Base-by-base conservation (phyloP, 2,888 invertebrate species). In the Thymelicus acteon region DNA sequence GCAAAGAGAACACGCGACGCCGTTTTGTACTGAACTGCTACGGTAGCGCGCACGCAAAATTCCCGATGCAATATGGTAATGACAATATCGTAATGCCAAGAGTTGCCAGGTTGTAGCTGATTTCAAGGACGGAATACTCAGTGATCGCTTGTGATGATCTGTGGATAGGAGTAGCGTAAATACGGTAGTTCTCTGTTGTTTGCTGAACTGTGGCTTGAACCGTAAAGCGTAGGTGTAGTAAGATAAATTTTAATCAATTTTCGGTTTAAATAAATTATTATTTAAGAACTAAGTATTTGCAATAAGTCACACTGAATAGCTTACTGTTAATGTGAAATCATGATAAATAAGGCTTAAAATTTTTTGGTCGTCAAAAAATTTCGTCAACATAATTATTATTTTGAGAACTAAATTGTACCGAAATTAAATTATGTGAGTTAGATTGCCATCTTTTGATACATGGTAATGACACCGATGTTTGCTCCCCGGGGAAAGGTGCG, bases 21-120 rank as follows among this genome's bases (percentile, higher is more conserved):
- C 48, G 60, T 60, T 69, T 60, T 63, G 70, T 70, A 62, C 63
- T 10, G 39, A 40, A 60, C 67, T 13, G 62, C 57, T 57, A 57
- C 68, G 48, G 68, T 68, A 68, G 68, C 68, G 66, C n/a, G 57
- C 69, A 70, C 70, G 70, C 70, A 40, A 70, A 70, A 62, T 64
- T 52, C 64, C 47, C 19, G 58, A 70, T 70, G 64, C 70, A 62
- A 70, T 70, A 70, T 70, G 64, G 70, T 70, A 70, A 70, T 70
- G 70, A 70, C 60, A 70, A 70, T 70, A 70, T 70, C 63, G 24
- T 64, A 60, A 69, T 64, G 60, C 49, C 69, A 70, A 70, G 64
- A 64, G 70, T 60, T 70, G 70, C 60, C 70, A 70, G 69, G 60
- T 60, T 37, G 61, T 61, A 68, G 54, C 31, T 57, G 67, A 62